These are phyloP conservation scores for Neopipo cinnamomea DNA, from an alignment of 2,113 vertebrate genomes.

Conservation along the genomic window DNA sequence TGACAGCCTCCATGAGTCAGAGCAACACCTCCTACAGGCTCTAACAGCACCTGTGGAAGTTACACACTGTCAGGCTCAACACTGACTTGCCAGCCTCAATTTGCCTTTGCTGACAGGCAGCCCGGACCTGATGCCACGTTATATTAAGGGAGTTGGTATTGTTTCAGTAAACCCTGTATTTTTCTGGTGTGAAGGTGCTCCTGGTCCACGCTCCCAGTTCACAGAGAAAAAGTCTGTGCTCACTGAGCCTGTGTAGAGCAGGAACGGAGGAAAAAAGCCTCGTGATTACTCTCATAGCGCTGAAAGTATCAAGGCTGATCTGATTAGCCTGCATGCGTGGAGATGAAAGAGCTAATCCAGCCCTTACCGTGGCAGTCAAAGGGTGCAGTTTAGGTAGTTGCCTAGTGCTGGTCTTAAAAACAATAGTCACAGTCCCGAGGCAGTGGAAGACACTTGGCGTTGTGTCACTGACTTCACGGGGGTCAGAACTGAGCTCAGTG, in stretches of 20 bases:
- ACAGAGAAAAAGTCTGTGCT: background rate
- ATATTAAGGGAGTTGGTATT: background rate
- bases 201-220: background rate
- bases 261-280: background rate
- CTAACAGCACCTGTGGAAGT: background rate
- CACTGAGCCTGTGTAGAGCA: background rate
- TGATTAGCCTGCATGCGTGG: background rate
- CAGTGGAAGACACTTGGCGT: background rate
- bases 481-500: background rate
- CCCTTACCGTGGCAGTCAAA: background rate
- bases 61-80: conserved; percentile 4
- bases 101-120: background rate
- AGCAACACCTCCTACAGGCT: conserved; percentile 17
- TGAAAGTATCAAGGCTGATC: background rate
- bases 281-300: background rate
- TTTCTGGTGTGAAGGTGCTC: background rate
- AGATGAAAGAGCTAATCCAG: background rate
- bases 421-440: background rate
- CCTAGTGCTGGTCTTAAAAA: background rate
- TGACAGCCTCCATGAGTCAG: background rate
- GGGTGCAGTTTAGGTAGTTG: background rate
- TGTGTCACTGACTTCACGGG: background rate
- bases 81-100: background rate
- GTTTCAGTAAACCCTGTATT: background rate
- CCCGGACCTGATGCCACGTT: background rate